Base-by-base conservation (phyloP, 2,113 vertebrate species). In the Tangachromis dhanisi region DNA sequence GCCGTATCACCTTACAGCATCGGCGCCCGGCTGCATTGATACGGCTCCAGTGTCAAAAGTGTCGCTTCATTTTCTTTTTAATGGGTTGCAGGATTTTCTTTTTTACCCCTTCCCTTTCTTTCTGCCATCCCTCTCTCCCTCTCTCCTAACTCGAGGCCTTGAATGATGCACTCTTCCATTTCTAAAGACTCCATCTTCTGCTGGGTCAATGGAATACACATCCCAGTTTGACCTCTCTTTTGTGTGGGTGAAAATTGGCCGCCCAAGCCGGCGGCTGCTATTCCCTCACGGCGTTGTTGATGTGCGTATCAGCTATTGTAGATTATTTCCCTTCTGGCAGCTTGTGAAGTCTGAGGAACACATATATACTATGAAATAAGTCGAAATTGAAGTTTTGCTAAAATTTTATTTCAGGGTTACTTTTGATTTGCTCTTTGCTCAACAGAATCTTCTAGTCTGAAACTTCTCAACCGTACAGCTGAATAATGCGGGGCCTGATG, bases 171-270 rank as follows among this genome's bases (percentile, higher is more conserved):
- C 40, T 53, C 73, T 21, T 82, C 33, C 83, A 47, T 89, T 94
- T 92, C 89, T 88, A 84, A 93, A 92, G 83, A 86, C 89, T 93
- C 47, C 87, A 91, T 95, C 89, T 90, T 80, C 88, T 45, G 31
- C 85, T 13, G 49, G 93, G 93, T 95, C 90, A 89, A 87, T 84
- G 61, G 51, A 86, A 80, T 63, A 81, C 86, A 88, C 87, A 79
- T 88, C 80, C 92, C 83, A 5, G 51, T 79, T 66, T 85, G 89
- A 85, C 86, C 88, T 91, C 85, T 78, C 87, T 63, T 92, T 94
- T 92, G 91, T 93, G 93, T 85, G 89, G 84, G 29, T 85, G 86
- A 89, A 88, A 91, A 91, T 91, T 88, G 79, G 81, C 79, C 81
- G 66, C 80, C 83, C 17, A 31, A 87, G 89, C 88, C 87, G 40